Percentiles rank a stretch among this genome's conserved stretches.
These are phyloP conservation scores for Drosophila eugracilis DNA, from an alignment of 1,140 invertebrate genomes.

Conservation along the genomic window DNA sequence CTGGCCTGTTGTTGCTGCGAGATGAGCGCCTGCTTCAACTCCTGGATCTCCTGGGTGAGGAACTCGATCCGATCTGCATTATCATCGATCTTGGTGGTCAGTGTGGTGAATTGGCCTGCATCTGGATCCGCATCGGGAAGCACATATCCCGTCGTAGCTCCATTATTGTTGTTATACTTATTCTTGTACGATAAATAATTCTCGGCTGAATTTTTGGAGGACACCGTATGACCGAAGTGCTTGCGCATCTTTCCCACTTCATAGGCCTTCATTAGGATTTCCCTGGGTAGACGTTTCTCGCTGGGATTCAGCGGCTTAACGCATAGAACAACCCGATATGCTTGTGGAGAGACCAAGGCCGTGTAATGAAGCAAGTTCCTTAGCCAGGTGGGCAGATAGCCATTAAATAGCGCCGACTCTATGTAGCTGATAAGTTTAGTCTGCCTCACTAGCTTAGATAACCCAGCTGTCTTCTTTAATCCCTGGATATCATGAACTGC, in stretches of 20 bases:
- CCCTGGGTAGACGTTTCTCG: slow-evolving; percentile 90
- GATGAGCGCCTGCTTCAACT: slow-evolving; percentile 87
- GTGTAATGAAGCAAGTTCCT: slow-evolving; percentile 90
- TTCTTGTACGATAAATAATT: slow-evolving; percentile 87
- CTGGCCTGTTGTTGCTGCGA: slow-evolving; percentile 83
- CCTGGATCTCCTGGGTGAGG: slow-evolving; percentile 87
- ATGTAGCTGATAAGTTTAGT: slow-evolving; percentile 91
- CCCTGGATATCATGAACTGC: slow-evolving; percentile 93
- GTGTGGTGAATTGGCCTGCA: slow-evolving; percentile 85
- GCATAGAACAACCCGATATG: slow-evolving; percentile 90
- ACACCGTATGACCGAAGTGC: slow-evolving; percentile 88
- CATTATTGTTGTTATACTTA: slow-evolving; percentile 87
- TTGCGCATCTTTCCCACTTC: slow-evolving; percentile 90
- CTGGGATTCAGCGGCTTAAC: slow-evolving; percentile 92
- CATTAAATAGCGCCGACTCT: slow-evolving; percentile 89
- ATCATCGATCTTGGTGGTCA: slow-evolving; percentile 88
- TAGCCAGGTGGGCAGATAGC: slow-evolving; percentile 89
- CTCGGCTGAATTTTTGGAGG: slow-evolving; percentile 87
- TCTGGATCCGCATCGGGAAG: slow-evolving; percentile 82
- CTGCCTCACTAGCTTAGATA: slow-evolving; percentile 91
- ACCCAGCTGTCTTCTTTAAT: slow-evolving; percentile 90
- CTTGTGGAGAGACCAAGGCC: slow-evolving; percentile 90
- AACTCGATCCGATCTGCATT: slow-evolving; percentile 87
- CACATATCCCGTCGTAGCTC: slow-evolving; percentile 85
- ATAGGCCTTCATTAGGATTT: slow-evolving; percentile 90